These are phyloP conservation scores for Helicolenus hilgendorfi DNA, from an alignment of 2,797 vertebrate genomes.

Conservation along the genomic window DNA sequence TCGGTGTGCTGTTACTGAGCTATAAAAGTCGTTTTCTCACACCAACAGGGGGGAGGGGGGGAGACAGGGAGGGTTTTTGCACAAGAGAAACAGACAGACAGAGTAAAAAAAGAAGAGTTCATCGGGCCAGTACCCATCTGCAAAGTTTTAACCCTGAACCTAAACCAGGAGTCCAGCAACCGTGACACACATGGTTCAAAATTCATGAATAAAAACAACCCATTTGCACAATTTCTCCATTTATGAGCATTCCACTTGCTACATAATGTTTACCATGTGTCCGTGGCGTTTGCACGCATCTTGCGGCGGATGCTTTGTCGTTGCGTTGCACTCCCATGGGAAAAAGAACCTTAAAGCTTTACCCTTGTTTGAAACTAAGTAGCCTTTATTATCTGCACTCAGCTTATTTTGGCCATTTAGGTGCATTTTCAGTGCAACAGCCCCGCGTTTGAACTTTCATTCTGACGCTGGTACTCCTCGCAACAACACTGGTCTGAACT, in stretches of 20 bases:
- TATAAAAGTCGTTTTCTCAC: conserved; percentile 73
- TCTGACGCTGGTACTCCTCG: conserved; percentile 23
- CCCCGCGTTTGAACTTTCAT: conserved; percentile 30
- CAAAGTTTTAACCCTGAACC: conserved; percentile 33
- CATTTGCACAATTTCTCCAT: conserved; percentile 65
- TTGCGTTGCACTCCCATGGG: conserved; percentile 53
- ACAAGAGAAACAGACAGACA: conserved; percentile 4
- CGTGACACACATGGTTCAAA: conserved; percentile 25
- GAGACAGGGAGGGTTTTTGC: conserved; percentile 8
- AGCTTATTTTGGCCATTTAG: conserved; percentile 26
- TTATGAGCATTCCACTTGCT: conserved; percentile 64
- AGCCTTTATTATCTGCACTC: conserved; percentile 35
- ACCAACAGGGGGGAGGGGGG: background rate
- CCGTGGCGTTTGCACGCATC: conserved; percentile 33
- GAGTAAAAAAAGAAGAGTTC: conserved; percentile 10
- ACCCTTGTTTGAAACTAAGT: conserved; percentile 41
- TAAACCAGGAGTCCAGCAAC: conserved; percentile 38
- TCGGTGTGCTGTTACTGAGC: conserved; percentile 13
- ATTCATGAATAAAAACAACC: conserved; percentile 60
- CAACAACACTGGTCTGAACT: conserved; percentile 38
- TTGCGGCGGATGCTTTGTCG: conserved; percentile 30
- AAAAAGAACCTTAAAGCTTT: conserved; percentile 32
- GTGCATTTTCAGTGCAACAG: conserved; percentile 17
- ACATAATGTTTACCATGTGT: conserved; percentile 85
- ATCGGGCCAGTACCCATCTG: conserved; percentile 22